These are phyloP conservation scores for Aphelenchoides besseyi DNA, from an alignment of 1,140 invertebrate genomes.

Conservation along the genomic window DNA sequence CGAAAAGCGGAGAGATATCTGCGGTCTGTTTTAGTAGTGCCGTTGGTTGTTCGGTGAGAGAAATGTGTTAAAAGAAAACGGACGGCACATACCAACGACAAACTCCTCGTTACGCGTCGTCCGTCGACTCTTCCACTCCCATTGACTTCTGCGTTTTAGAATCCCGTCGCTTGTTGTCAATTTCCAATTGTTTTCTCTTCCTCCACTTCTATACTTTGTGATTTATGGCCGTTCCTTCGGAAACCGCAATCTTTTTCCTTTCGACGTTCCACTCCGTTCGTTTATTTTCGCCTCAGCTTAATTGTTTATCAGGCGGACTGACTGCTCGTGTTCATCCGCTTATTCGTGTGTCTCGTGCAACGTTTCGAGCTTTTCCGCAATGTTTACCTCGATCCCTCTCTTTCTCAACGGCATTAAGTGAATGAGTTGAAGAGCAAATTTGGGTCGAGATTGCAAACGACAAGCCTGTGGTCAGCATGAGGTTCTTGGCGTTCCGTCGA, in stretches of 20 bases:
- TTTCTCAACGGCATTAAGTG: too few relatives aligned
- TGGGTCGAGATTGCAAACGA: background rate
- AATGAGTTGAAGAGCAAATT: too few relatives aligned
- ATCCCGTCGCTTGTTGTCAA: too few relatives aligned
- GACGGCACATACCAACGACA: background rate
- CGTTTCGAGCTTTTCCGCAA: background rate
- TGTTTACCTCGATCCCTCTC: background rate
- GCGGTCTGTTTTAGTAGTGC: too few relatives aligned
- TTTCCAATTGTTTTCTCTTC: too few relatives aligned
- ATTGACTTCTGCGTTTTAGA: background rate
- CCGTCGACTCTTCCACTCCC: background rate
- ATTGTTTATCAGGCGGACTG: constrained; percentile 3
- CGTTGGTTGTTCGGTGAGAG: too few relatives aligned
- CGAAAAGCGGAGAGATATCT: too few relatives aligned
- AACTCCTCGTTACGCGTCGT: too few relatives aligned
- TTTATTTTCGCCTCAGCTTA: background rate
- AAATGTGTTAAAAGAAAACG: background rate
- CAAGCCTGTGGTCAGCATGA: background rate
- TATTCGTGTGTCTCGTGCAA: background rate
- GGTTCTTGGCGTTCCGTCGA: background rate
- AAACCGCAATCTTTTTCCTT: too few relatives aligned
- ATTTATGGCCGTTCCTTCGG: too few relatives aligned
- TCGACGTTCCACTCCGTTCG: background rate
- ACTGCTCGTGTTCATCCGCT: constrained; percentile 2
- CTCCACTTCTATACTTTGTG: too few relatives aligned